Percentiles rank a stretch among this genome's conserved stretches.
phyloP scores from a whole-genome alignment of 2,797 vertebrate genomes.

The Helarctos malayanus region DNA sequence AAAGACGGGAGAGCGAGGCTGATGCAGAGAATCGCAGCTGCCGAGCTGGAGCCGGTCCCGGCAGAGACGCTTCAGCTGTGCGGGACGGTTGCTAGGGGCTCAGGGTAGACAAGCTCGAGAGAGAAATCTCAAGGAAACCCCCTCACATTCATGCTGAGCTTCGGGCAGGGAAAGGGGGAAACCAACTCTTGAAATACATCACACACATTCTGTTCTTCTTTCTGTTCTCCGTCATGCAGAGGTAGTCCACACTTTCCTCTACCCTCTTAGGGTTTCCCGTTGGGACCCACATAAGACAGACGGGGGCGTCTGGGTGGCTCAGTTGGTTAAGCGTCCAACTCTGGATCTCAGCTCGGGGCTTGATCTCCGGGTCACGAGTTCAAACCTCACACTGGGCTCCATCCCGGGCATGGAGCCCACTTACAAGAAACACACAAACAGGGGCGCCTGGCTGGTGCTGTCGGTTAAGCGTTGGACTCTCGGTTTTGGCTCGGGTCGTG shows the following conservation, averaged over 20 bases:
- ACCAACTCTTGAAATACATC: neutral
- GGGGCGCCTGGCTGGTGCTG: neutral
- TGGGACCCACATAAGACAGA: neutral
- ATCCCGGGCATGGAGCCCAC: too few relatives aligned
- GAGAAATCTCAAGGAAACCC: neutral
- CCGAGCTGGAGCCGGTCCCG: accelerated
- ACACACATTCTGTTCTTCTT: neutral
- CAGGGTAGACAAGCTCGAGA: neutral
- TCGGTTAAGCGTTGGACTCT: neutral
- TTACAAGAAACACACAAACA: neutral
- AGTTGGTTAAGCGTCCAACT: neutral
- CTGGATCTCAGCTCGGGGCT: neutral
- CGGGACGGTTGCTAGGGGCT: accelerated
- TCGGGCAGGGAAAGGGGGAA: neutral
- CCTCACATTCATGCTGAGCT: neutral
- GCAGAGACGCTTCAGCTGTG: accelerated
- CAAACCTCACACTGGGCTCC: neutral
- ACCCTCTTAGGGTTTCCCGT: neutral
- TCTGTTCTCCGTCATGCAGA: neutral
- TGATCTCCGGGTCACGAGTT: neutral
- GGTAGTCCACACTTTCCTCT: neutral
- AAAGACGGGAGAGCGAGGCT: neutral
- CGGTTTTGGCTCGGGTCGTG: neutral
- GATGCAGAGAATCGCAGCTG: accelerated
- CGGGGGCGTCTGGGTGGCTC: neutral